These are phyloP conservation scores for Poecile atricapillus DNA, from an alignment of 2,113 vertebrate genomes.

Conservation along the genomic window DNA sequence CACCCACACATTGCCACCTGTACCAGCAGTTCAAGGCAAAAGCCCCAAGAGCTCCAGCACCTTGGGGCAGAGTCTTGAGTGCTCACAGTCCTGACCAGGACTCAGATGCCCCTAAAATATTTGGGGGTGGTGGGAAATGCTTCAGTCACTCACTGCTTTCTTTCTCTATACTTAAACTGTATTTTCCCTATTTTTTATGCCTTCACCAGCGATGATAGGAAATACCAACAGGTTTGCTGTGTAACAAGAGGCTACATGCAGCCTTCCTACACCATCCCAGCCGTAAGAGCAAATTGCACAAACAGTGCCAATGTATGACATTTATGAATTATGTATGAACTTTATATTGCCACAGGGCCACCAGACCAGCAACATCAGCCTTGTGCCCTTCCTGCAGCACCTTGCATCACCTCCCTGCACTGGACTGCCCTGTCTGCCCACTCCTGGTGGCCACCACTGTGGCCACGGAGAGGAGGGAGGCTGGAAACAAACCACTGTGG, in stretches of 20 bases:
- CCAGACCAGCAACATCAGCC: not conserved
- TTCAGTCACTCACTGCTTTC: not conserved
- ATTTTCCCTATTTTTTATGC: not conserved
- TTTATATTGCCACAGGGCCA: not conserved
- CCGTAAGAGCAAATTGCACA: not conserved
- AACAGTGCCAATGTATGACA: not conserved
- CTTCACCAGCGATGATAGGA: not conserved
- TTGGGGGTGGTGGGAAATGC: not conserved
- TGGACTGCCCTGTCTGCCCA: not conserved
- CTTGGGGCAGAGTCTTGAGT: fast-evolving
- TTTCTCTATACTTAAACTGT: not conserved
- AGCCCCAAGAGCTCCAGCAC: not conserved
- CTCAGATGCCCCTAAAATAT: not conserved
- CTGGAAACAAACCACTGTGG: not conserved
- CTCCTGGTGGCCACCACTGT: fast-evolving
- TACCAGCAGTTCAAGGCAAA: not conserved
- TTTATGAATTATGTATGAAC: not conserved
- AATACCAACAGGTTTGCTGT: not conserved
- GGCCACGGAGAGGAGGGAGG: not conserved
- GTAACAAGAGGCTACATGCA: not conserved
- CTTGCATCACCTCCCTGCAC: not conserved
- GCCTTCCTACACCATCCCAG: not conserved
- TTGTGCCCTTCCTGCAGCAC: not conserved
- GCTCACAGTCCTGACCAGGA: not conserved
- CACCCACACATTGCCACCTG: not conserved